Conservation (phyloP, 1,140 invertebrate species). For the Pantala flavescens region DNA sequence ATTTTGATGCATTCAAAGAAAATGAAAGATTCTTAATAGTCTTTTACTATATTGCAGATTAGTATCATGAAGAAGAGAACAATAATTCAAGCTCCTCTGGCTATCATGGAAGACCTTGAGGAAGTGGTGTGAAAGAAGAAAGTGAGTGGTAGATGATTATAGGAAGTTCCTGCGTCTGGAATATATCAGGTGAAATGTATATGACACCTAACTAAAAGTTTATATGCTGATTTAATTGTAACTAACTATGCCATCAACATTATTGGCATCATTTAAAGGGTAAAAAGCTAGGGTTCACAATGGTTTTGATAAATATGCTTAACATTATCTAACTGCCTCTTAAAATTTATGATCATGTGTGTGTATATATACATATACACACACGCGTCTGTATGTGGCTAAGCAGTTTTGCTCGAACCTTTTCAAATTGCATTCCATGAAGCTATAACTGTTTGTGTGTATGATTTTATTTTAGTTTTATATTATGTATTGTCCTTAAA, state of each 20-base stretch:
- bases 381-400: too few species aligned
- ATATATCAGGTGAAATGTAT: not conserved
- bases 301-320: not conserved
- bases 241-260: too few species aligned
- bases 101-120: not conserved
- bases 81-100: not conserved
- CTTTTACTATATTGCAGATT: not conserved
- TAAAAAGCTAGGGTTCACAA: not conserved
- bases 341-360: constrained; percentile 11
- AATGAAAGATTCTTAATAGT: too few species aligned
- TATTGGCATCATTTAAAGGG: not conserved
- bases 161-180: not conserved
- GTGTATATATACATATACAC: too few species aligned
- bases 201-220: not conserved
- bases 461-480: not conserved
- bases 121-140: not conserved
- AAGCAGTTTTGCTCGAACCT: not conserved
- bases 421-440: not conserved
- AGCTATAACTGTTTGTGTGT: not conserved
- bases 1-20: too few species aligned
- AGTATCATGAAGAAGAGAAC: not conserved
- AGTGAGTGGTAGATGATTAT: not conserved
- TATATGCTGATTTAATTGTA: not conserved
- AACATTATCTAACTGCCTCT: not conserved
- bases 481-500: not conserved